phyloP scores from a whole-genome alignment of 2,888 invertebrate genomes.

The Bellardia pandia region DNA sequence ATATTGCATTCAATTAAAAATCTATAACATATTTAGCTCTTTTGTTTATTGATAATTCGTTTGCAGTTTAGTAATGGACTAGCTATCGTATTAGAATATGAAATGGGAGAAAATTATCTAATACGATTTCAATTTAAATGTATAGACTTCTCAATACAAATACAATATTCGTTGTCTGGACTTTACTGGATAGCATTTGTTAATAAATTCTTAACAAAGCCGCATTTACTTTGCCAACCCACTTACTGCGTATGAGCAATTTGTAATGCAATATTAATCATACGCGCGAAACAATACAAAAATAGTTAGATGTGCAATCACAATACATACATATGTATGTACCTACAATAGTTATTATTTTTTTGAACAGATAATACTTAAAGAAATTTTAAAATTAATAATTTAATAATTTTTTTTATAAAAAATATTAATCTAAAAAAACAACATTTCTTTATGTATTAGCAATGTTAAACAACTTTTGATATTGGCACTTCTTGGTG shows the following conservation, averaged over 20 bases:
- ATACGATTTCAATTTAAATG: no score
- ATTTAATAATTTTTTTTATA: background rate
- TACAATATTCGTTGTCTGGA: no score
- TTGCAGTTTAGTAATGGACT: no score
- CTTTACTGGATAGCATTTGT: background rate
- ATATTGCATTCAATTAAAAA: no score
- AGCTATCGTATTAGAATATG: no score
- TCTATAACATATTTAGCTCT: no score
- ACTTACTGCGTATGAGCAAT: background rate
- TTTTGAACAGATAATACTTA: background rate
- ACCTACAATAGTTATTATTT: background rate
- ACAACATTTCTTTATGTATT: background rate
- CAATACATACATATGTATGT: background rate
- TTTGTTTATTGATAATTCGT: no score
- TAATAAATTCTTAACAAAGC: background rate
- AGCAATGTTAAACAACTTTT: background rate
- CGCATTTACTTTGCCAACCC: background rate
- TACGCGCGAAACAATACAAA: slow-evolving; percentile 7
- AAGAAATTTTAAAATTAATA: background rate
- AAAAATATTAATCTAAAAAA: background rate
- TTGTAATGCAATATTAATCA: slow-evolving; percentile 15
- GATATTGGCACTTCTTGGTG: background rate
- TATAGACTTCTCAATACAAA: no score
- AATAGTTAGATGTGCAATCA: background rate
- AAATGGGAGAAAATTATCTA: no score